A percentile compares a stretch with the other conserved stretches of the same genome.
Conservation (phyloP, 2,888 invertebrate species). For the Phengaris alcon region DNA sequence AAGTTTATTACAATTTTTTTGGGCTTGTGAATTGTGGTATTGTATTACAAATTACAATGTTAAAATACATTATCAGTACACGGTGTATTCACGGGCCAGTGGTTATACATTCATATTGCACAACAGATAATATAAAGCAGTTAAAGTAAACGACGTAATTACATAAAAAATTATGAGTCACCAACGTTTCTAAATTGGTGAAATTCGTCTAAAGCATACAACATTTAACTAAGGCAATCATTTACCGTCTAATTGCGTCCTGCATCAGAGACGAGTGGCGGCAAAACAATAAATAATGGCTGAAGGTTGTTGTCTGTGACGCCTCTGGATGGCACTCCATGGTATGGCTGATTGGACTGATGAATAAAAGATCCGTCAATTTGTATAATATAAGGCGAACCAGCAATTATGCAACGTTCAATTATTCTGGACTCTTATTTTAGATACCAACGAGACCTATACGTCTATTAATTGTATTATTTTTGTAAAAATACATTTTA, state of each 20-base stretch:
- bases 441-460: conserved; percentile 29
- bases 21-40: no score
- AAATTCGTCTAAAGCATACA: conserved; percentile 46
- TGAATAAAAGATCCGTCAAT: conserved; percentile 77
- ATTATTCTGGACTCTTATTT: conserved; percentile 46
- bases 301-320: conserved; percentile 56
- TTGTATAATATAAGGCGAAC: conserved; percentile 63
- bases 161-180: conserved; percentile 20
- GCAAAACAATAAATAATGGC: conserved; percentile 39
- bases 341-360: conserved; percentile 69
- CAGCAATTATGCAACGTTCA: conserved; percentile 67
- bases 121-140: not conserved
- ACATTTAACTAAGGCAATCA: conserved; percentile 71
- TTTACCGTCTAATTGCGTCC: conserved; percentile 49
- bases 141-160: not conserved
- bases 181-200: not conserved
- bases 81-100: not conserved
- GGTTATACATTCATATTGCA: not conserved
- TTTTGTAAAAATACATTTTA: not conserved
- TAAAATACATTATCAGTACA: no score
- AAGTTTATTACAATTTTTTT: no score
- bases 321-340: conserved; percentile 68
- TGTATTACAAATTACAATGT: no score
- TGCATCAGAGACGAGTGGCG: conserved; percentile 34
- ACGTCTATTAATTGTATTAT: conserved; percentile 15